Percentiles rank a stretch among this genome's conserved stretches.
These are phyloP conservation scores for Crocodylus rhombifer DNA, from an alignment of 2,797 vertebrate species.

Conservation along the genomic window DNA sequence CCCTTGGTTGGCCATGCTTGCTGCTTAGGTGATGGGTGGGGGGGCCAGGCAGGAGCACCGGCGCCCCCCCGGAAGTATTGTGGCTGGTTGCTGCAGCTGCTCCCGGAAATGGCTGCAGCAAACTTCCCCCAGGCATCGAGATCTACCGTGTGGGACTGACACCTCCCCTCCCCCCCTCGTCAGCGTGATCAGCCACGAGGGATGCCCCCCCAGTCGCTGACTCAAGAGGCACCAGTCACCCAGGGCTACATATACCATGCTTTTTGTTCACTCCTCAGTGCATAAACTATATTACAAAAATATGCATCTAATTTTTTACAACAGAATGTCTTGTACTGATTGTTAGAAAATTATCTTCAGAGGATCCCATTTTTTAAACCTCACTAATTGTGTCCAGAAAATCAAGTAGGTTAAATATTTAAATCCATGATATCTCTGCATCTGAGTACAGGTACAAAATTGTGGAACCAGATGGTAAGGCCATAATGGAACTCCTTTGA, in stretches of 20 bases:
- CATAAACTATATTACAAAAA: constrained; percentile 77
- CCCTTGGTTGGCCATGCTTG: no score
- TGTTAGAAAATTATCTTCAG: constrained; percentile 60
- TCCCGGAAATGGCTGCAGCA: no score
- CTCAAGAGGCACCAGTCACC: no score
- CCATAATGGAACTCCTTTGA: not conserved
- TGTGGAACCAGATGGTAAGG: not conserved
- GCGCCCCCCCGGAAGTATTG: no score
- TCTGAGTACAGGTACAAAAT: constrained; percentile 20
- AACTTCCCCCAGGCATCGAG: no score
- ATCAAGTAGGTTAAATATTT: constrained; percentile 17
- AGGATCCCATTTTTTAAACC: constrained; percentile 51
- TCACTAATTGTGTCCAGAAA: constrained; percentile 18
- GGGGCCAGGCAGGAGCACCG: no score
- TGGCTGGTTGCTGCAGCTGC: no score
- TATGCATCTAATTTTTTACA: constrained; percentile 64
- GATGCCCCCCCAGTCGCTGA: no score
- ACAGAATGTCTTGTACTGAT: constrained; percentile 48
- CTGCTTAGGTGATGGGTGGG: no score
- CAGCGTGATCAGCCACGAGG: no score
- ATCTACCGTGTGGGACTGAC: no score
- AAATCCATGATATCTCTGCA: constrained; percentile 21
- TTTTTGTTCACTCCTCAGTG: constrained; percentile 74
- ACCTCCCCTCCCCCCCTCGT: no score
- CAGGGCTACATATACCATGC: constrained; percentile 33